A percentile compares a stretch with the other conserved stretches of the same genome.
These are phyloP conservation scores for Panthera tigris DNA, from an alignment of 2,113 vertebrate genomes.

Conservation along the genomic window DNA sequence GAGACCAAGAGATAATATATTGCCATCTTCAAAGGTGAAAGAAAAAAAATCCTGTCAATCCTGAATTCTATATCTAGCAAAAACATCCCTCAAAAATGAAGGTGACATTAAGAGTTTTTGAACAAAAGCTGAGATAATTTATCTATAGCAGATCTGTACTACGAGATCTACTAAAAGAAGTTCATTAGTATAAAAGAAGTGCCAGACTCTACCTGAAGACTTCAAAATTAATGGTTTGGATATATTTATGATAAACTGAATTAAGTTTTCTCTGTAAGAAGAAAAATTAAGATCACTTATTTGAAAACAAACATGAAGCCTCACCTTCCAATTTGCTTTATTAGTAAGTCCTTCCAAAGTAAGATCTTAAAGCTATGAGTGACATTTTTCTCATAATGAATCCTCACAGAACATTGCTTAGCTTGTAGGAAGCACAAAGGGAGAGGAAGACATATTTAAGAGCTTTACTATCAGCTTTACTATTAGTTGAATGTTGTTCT, in stretches of 20 bases:
- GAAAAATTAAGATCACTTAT: constrained; percentile 15
- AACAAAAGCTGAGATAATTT: constrained; percentile 12
- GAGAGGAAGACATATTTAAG: constrained; percentile 70
- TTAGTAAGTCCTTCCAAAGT: not conserved
- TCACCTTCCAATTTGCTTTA: not conserved
- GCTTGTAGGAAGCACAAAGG: constrained; percentile 80
- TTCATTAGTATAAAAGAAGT: constrained; percentile 63
- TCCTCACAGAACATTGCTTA: not conserved
- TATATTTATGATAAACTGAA: constrained; percentile 76
- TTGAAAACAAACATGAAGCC: not conserved
- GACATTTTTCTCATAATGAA: constrained; percentile 9
- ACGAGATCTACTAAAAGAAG: constrained; percentile 1
- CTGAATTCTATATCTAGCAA: not conserved
- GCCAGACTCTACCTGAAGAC: constrained; percentile 67
- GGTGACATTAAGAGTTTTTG: not conserved
- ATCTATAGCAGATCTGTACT: not conserved
- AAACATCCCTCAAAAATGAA: constrained; percentile 16
- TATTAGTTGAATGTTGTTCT: not conserved
- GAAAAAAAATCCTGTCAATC: not conserved
- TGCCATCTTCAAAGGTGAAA: not conserved
- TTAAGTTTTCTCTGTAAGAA: not conserved
- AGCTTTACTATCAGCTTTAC: constrained; percentile 31
- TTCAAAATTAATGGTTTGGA: constrained; percentile 74
- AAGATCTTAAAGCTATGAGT: not conserved
- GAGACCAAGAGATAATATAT: not conserved